A percentile compares a stretch with the other conserved stretches of the same genome.
Evolutionary conservation across 1,140 invertebrate genomes (phyloP).

Genomic region (Andrena cerasifolii): DNA sequence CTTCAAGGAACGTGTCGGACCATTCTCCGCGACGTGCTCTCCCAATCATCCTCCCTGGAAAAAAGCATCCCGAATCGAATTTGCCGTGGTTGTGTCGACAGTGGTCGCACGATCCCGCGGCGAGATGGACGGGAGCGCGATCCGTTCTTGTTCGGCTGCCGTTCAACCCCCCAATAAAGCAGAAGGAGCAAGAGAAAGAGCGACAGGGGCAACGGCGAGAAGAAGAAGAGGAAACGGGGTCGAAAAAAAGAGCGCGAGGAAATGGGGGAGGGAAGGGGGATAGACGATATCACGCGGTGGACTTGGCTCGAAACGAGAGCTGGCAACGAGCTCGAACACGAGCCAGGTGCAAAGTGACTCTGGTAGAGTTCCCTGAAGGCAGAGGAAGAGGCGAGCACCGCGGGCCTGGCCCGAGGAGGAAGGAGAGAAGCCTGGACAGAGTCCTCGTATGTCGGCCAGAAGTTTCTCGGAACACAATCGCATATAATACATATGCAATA

Average conservation of each 20-base stretch:
- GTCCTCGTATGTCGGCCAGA: slow-evolving; percentile 78
- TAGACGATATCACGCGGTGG: slow-evolving; percentile 52
- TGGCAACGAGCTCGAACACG: slow-evolving; percentile 60
- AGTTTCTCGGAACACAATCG: slow-evolving; percentile 81
- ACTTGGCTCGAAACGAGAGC: slow-evolving; percentile 50
- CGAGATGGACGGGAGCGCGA: slow-evolving; percentile 38
- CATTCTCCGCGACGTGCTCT: background rate
- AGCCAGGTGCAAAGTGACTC: slow-evolving; percentile 79
- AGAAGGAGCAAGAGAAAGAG: background rate
- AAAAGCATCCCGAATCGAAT: slow-evolving; percentile 27
- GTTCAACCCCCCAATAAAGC: background rate
- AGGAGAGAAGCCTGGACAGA: slow-evolving; percentile 68
- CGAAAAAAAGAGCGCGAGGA: slow-evolving; percentile 27
- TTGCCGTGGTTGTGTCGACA: slow-evolving; percentile 45
- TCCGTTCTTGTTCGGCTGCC: background rate
- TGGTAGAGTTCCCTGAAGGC: slow-evolving; percentile 68
- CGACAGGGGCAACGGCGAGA: background rate
- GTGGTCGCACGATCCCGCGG: slow-evolving; percentile 44
- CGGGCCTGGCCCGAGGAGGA: slow-evolving; percentile 35
- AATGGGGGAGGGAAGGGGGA: slow-evolving; percentile 10
- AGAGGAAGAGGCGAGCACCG: slow-evolving; percentile 33
- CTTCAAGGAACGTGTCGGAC: background rate
- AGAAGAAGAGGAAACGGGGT: background rate
- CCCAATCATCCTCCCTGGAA: background rate
- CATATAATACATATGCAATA: slow-evolving; percentile 81